These are phyloP conservation scores for Callinectes sapidus DNA, from an alignment of 2,888 invertebrate genomes.

Conservation along the genomic window DNA sequence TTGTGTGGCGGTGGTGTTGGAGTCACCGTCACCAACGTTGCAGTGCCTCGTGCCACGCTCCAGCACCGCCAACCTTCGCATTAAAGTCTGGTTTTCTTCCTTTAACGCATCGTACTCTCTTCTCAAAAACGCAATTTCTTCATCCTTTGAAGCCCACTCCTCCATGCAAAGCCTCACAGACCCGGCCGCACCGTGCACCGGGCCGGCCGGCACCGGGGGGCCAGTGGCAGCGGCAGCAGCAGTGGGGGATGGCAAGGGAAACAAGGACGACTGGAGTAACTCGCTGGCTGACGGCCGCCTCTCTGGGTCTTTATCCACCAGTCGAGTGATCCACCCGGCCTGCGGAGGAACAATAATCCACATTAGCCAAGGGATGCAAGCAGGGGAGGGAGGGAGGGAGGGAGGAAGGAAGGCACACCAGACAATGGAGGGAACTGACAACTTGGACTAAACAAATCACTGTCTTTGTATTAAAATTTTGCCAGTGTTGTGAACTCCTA, in stretches of 20 bases:
- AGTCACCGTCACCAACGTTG: too few species aligned
- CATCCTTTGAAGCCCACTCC: neutral
- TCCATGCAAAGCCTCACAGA: neutral
- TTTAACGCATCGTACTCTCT: slow-evolving; percentile 5
- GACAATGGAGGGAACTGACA: neutral
- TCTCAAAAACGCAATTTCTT: slow-evolving; percentile 1
- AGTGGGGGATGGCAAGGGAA: neutral
- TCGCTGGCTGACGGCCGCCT: neutral
- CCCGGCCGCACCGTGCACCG: neutral
- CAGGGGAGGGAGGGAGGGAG: too few species aligned
- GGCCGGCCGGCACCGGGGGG: neutral
- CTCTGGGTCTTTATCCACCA: neutral
- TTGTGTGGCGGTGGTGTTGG: neutral
- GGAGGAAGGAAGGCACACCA: neutral
- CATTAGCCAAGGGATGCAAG: neutral
- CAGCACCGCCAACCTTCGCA: neutral
- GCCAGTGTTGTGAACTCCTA: too few species aligned
- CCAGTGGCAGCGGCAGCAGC: neutral
- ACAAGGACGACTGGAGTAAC: neutral
- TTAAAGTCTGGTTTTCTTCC: too few species aligned
- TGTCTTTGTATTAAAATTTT: too few species aligned
- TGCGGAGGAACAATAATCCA: neutral
- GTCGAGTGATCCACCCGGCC: neutral
- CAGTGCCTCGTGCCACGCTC: neutral
- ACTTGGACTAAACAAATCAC: neutral